Percentiles rank a stretch among this genome's conserved stretches.
Conservation (phyloP, 1,140 invertebrate genomes). For the Pseudomyrmex dendroicus region DNA sequence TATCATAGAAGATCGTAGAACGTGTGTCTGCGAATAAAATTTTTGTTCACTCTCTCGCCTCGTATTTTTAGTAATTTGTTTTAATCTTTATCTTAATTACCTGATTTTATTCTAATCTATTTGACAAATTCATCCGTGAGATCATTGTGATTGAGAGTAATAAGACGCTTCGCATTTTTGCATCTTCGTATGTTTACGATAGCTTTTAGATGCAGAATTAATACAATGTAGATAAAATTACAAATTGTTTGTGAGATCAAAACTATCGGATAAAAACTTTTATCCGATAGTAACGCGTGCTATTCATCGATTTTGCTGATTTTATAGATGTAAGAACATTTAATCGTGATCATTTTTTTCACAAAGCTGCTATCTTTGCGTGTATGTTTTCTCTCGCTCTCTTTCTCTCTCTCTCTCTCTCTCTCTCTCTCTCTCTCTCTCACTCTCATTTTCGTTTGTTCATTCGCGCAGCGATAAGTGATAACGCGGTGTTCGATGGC, state of each 20-base stretch:
- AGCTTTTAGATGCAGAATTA: no score
- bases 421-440: not conserved
- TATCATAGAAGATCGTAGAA: not conserved
- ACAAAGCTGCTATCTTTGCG: not conserved
- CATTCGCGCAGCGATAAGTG: slow-evolving; percentile 59
- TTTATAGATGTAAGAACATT: slow-evolving; percentile 41
- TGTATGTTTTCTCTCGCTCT: slow-evolving; percentile 4
- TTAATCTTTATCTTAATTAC: not conserved
- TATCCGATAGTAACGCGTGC: no score
- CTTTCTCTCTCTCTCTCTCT: no score
- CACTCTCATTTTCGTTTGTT: not conserved
- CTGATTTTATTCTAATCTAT: not conserved
- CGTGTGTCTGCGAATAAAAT: slow-evolving; percentile 8
- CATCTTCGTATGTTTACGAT: no score
- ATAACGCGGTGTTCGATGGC: slow-evolving; percentile 64
- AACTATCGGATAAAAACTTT: not conserved
- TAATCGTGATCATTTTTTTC: slow-evolving; percentile 15
- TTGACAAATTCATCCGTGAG: no score
- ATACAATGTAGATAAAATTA: no score
- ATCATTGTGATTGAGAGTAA: slow-evolving; percentile 5
- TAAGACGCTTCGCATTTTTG: not conserved
- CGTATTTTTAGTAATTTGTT: not conserved
- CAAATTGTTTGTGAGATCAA: no score
- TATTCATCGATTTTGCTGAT: not conserved
- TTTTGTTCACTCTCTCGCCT: not conserved